Base-by-base conservation (phyloP, 2,113 vertebrate species). In the Nothocercus nigrocapillus region DNA sequence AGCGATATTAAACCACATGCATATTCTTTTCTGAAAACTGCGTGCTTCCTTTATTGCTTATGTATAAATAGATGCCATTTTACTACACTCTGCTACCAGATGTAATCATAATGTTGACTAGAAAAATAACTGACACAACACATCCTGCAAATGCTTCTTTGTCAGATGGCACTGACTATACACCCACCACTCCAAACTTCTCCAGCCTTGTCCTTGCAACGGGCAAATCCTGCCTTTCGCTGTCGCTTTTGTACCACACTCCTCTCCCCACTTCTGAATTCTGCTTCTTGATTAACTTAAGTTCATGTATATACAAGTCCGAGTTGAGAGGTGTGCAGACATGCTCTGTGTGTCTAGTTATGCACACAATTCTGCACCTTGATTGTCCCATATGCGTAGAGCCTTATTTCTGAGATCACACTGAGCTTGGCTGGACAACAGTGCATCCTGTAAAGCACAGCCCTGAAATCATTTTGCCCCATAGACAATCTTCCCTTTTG, bases 61-160 rank as follows among this genome's bases (percentile, higher is more conserved):
- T 13, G 8, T 75, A 95, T 68, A 94, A 97, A 97, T 74, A 94
- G 85, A 95, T 89, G 53, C 22, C 78, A 94, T 88, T 95, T 94
- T 62, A 81, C 80, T 85, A 90, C 13, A 80, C 62, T 82, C 25
- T 67, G 82, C 82, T 96, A 85, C n/a, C 0, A 3, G 0, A 1
- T 1, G 2, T 81, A 93, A 92, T 87, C 64, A 90, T 87, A 93
- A 64, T 47, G 66, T n/a, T 86, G 54, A 79, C 72, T 56, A 76
- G 88, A 94, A 89, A 95, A 97, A 86, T 86, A 94, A 82, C 58
- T 87, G 87, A 91, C 83, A 94, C 47, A 95, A 83, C 44, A 89
- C 51, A 82, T 85, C 94, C 72, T 91, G 68, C 30, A 68, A 95
- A 68, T 76, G 92, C 76, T 67, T 87, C 63, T 89, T 82, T 82